phyloP scores from a whole-genome alignment of 2,888 invertebrate genomes.

The Netelia inedita region DNA sequence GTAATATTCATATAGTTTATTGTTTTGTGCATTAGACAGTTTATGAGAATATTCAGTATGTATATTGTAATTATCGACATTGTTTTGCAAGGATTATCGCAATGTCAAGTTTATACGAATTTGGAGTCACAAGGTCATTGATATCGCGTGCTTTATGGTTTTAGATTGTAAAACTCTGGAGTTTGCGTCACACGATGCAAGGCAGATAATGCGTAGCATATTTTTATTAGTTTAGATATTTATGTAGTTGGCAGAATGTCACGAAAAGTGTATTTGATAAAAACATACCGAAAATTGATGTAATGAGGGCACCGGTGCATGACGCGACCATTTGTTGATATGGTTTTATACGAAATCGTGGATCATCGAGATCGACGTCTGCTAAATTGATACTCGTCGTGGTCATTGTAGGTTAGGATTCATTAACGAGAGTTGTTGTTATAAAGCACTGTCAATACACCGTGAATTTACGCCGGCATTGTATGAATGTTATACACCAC shows the following conservation, averaged over 20 bases:
- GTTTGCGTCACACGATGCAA: not conserved
- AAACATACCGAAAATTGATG: slow-evolving; percentile 92
- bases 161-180: not conserved
- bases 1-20: too few relatives aligned
- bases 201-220: not conserved
- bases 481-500: slow-evolving; percentile 17
- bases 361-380: slow-evolving; percentile 88
- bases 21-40: too few relatives aligned
- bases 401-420: slow-evolving; percentile 63
- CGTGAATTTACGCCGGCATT: slow-evolving; percentile 6
- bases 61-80: too few relatives aligned
- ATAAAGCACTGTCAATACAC: slow-evolving; percentile 18
- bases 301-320: slow-evolving; percentile 95
- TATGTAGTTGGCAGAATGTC: slow-evolving; percentile 20
- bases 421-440: slow-evolving; percentile 49
- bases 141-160: not conserved
- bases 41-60: too few relatives aligned
- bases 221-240: slow-evolving; percentile 7
- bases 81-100: too few relatives aligned
- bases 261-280: slow-evolving; percentile 45
- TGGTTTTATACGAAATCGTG: slow-evolving; percentile 91
- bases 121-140: not conserved
- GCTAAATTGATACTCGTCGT: slow-evolving; percentile 48
- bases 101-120: not conserved
- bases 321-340: slow-evolving; percentile 94